A percentile compares a stretch with the other conserved stretches of the same genome.
These are phyloP conservation scores for Motacilla alba DNA, from an alignment of 2,113 vertebrate genomes.

Conservation along the genomic window DNA sequence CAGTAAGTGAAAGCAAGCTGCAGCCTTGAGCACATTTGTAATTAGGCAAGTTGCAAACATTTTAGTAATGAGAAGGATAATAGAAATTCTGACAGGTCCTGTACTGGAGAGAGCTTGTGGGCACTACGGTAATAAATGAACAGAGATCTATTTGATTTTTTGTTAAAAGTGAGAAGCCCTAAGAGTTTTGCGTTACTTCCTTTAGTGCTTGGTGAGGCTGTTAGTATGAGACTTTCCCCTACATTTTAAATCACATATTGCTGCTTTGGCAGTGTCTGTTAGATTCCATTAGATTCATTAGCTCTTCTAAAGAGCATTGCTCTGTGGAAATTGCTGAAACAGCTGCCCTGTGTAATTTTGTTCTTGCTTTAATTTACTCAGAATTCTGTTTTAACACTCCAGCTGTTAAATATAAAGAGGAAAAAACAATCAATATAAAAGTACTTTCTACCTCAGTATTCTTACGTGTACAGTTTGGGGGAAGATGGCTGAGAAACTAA, in stretches of 20 bases:
- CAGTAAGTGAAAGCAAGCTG: background rate
- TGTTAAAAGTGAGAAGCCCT: constrained; percentile 27
- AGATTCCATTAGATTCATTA: constrained; percentile 69
- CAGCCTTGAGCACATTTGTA: background rate
- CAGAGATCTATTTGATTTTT: constrained; percentile 46
- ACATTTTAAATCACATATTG: constrained; percentile 61
- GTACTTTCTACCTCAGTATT: background rate
- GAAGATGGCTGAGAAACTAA: background rate
- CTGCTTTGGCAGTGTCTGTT: constrained; percentile 57
- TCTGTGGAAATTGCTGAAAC: constrained; percentile 56
- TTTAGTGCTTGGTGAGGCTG: constrained; percentile 32
- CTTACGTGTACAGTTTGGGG: background rate
- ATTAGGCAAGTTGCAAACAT: constrained; percentile 32
- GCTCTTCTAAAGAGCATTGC: constrained; percentile 53
- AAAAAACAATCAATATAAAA: constrained; percentile 48
- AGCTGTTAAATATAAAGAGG: constrained; percentile 54
- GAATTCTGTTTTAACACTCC: constrained; percentile 59
- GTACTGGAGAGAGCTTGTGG: background rate
- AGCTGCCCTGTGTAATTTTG: constrained; percentile 67
- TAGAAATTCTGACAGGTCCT: constrained; percentile 32
- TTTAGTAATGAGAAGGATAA: constrained; percentile 26
- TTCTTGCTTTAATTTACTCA: constrained; percentile 65
- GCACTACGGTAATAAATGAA: constrained; percentile 21
- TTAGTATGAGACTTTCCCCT: constrained; percentile 40
- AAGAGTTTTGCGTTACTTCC: constrained; percentile 21